Evolutionary conservation across 2,888 invertebrate species (phyloP), one percentile per base, ranked within the genome.

Genomic region (Rotaria sp.): DNA sequence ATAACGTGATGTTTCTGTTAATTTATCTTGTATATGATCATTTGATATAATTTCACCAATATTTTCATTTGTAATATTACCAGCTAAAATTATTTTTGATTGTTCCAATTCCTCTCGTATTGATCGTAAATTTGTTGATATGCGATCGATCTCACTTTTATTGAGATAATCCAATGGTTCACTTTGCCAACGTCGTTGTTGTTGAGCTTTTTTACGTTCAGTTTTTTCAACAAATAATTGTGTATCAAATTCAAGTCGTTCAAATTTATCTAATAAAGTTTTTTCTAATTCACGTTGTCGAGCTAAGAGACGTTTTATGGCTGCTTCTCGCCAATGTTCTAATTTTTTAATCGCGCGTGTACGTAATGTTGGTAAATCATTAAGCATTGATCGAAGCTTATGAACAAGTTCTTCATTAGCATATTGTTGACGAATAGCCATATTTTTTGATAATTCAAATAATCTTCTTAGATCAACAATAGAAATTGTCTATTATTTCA

Each of bases 181-280:
- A 45, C 45, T 45, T 45, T 80, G 41, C 80, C 80, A 80, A 45
- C 80, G 80, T 80, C 80, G 41, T 80, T 41, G 45, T n/a, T 45
- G 24, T 80, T 41, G 41, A 11, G 80, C 41, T 38, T 35, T 38
- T n/a, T 80, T 80, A 45, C 80, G 80, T 80, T 80, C 80, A 13
- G 45, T 80, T 45, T 80, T 80, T 80, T 80, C 80, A 26, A 80
- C 80, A n/a, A 80, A 80, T 45, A 80, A 45, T 80, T 80, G 80
- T 26, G 80, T 80, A 45, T 80, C 80, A 80, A 45, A 80, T 80
- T 80, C 80, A 26, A 80, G 45, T n/a, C 80, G 45, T 45, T 80
- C 80, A 35, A 80, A 80, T 80, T 80, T 80, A 80, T 80, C 80
- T 80, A 80, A 21, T 26, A 80, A 26, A 45, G 80, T 80, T n/a